Base-by-base conservation (phyloP, 2,797 vertebrate species). In the Jordanella pulchra region DNA sequence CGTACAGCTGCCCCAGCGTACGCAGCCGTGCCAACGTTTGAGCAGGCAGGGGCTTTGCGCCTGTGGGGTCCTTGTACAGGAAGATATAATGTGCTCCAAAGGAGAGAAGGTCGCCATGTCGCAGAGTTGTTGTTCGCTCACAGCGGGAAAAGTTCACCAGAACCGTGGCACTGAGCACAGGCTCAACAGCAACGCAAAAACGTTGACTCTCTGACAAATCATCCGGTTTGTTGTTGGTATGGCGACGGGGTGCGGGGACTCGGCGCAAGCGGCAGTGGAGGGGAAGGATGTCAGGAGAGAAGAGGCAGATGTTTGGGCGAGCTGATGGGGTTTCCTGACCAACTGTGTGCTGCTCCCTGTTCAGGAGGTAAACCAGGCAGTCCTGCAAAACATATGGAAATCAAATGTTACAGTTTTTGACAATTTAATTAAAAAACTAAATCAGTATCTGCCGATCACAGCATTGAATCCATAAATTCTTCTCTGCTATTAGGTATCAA, bases 71-170 rank as follows among this genome's bases (percentile, higher is more conserved):
- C 88, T 97, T 97, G 93, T 97, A 97, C 70, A 99, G 94, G 77
- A 99, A 96, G 91, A 99, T 93, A 91, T 98, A 99, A 87, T 97
- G 95, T 4, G 95, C 94, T 7, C 97, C 97, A 0, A 99, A 95
- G 15, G 97, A 97, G 30, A 99, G 95, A 75, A 99, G 94, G 93
- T 99, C 97, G 0, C 97, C 97, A 0, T 98, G 97, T 2, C 90
- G 93, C 72, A 99, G 95, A 12, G 88, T 92, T 7, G 95, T 95
- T 0, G 95, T 88, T 67, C 92, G 92, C 65, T 95, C 94, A 65
- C 95, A 96, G 74, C 94, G 93, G 0, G 93, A 78, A 47, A 98
- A 98, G 95, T 98, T 99, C 79, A 98, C 86, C 0, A 96, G 92
- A 9, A 97, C 82, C 0, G 86, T 86, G 0, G 96, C 97, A 0